A percentile compares a stretch with the other conserved stretches of the same genome.
Conservation (phyloP, 2,888 invertebrate species). For the Pseudeuparius sepicola region DNA sequence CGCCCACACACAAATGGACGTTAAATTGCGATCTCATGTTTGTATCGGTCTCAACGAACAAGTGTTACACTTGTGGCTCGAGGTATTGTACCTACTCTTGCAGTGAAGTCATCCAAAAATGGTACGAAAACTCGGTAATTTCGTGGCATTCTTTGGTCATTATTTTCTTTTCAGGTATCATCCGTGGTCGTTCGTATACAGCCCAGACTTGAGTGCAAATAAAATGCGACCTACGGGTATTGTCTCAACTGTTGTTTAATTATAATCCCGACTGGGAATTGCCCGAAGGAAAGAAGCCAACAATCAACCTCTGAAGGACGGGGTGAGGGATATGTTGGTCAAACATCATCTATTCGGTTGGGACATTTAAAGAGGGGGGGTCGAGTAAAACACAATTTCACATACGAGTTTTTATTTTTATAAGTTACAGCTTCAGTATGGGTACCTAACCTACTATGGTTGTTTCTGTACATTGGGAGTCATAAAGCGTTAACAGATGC, state of each 20-base stretch:
- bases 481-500: no score
- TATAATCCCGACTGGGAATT: conserved; percentile 95
- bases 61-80: conserved; percentile 95
- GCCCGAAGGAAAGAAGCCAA: conserved; percentile 73
- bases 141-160: no score
- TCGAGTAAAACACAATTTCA: no score
- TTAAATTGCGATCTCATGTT: conserved; percentile 88
- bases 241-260: conserved; percentile 95
- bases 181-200: conserved; percentile 87
- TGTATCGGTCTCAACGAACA: conserved; percentile 97
- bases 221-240: conserved; percentile 92
- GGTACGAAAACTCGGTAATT: conserved; percentile 51
- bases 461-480: no score
- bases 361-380: conserved; percentile 93
- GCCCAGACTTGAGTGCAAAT: conserved; percentile 99
- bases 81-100: conserved; percentile 95
- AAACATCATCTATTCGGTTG: conserved; percentile 98
- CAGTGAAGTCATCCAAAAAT: conserved; percentile 89
- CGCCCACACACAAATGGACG: conserved; percentile 97
- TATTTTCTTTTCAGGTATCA: conserved; percentile 59
- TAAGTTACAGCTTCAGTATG: no score
- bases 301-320: conserved; percentile 83
- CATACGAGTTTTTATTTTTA: no score
- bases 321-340: conserved; percentile 96
- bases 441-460: no score